A percentile compares a stretch with the other conserved stretches of the same genome.
These are phyloP conservation scores for Epizoanthus rinbou DNA, from an alignment of 92 coral and sea anemone species.

Conservation along the genomic window DNA sequence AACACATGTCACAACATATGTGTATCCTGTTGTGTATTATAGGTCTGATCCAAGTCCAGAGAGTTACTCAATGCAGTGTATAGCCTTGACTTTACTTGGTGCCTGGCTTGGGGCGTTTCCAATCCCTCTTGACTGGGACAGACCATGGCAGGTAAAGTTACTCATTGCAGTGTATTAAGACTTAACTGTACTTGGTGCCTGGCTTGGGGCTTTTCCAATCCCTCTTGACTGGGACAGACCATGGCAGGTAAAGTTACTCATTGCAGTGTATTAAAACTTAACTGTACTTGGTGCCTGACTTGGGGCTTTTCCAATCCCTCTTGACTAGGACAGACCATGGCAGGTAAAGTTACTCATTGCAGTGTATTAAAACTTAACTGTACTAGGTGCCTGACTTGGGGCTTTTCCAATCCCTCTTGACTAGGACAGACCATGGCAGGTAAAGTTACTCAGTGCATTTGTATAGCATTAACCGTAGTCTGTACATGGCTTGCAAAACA, in stretches of 20 bases:
- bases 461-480: no score
- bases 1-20: no score
- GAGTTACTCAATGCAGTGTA: conserved; percentile 69
- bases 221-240: conserved; percentile 99
- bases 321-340: conserved; percentile 99
- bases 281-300: conserved; percentile 79
- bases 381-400: conserved; percentile 89
- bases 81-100: conserved; percentile 70
- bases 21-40: not conserved
- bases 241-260: conserved; percentile 79
- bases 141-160: conserved; percentile 90
- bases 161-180: not conserved
- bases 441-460: conserved; percentile 10
- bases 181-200: conserved; percentile 63
- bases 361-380: not conserved
- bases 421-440: conserved; percentile 99
- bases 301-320: conserved; percentile 91
- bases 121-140: conserved; percentile 97
- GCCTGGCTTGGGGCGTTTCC: conserved; percentile 96
- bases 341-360: conserved; percentile 60
- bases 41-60: conserved; percentile 74
- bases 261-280: not conserved
- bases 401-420: conserved; percentile 94
- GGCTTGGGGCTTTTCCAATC: conserved; percentile 92
- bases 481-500: no score